phyloP scores from a whole-genome alignment of 1,140 invertebrate genomes.

The Bombyx mori region ASM3026992v2 NC_085123.1:7917501-7918000 shows the following conservation, averaged over 20 bases:
- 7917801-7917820: constrained; percentile 5
- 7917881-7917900: constrained; percentile 8
- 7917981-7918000: constrained; percentile 59
- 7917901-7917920: constrained; percentile 3
- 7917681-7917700: constrained; percentile 64
- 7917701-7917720: constrained; percentile 65
- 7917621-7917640: constrained; percentile 59
- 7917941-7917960: constrained; percentile 57
- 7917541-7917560: constrained; percentile 53
- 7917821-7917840: constrained; percentile 11
- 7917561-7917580: constrained; percentile 48
- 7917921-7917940: constrained; percentile 35
- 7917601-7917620: constrained; percentile 48
- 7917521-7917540: constrained; percentile 56
- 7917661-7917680: constrained; percentile 63
- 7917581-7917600: constrained; percentile 53
- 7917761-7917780: constrained; percentile 18
- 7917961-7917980: constrained; percentile 65
- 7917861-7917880: constrained; percentile 12
- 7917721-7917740: constrained; percentile 67
- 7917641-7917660: constrained; percentile 65
- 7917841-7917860: constrained; percentile 14
- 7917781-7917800: constrained; percentile 18
- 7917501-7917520: constrained; percentile 51
- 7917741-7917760: constrained; percentile 40